Base-by-base conservation (phyloP, 2,113 vertebrate species). In the Aleadryas rufinucha region DNA sequence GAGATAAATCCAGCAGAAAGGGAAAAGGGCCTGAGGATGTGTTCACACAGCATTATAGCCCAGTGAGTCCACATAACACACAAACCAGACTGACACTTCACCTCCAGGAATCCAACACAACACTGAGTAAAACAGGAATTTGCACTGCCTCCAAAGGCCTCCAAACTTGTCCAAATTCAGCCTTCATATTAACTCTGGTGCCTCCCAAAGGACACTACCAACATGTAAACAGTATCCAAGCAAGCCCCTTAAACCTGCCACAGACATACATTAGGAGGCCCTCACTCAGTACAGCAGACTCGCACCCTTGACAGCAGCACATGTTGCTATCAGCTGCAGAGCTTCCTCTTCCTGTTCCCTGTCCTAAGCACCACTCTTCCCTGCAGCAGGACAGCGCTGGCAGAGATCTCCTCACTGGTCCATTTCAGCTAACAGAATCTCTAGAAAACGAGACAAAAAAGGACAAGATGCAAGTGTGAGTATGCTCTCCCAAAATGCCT, bases 381-480 rank as follows among this genome's bases (percentile, higher is more conserved):
- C 61, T 52, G 44, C 42, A 88, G 17, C 11, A 78, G 3, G 12
- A 44, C 69, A 76, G 30, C 66, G 22, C 47, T 13, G 57, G 26
- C 42, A 83, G 47, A 4, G 0, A 6, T n/a, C 33, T 74, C 35
- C 47, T 13, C 54, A 35, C 8, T 12, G 22, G 27, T 52, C 64
- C 79, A 28, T 31, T 56, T 47, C 85, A 81, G 57, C 41, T 41
- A 77, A 68, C 6, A 70, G 50, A 61, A 91, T n/a, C 57, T 65
- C 57, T 59, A 54, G 3, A 65, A 72, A 96, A 88, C 6, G 10
- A 82, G 82, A 89, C 87, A 90, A 93, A 91, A 89, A 96, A 94
- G 78, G 84, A 85, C 83, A 59, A 78, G 53, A 90, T 16, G 21
- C 41, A 41, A 93, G 87, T 14, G 0, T 28, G 33, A 37, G 23